Evolutionary conservation across 1,140 invertebrate genomes (phyloP).

Genomic region (Hyphantria cunea): DNA sequence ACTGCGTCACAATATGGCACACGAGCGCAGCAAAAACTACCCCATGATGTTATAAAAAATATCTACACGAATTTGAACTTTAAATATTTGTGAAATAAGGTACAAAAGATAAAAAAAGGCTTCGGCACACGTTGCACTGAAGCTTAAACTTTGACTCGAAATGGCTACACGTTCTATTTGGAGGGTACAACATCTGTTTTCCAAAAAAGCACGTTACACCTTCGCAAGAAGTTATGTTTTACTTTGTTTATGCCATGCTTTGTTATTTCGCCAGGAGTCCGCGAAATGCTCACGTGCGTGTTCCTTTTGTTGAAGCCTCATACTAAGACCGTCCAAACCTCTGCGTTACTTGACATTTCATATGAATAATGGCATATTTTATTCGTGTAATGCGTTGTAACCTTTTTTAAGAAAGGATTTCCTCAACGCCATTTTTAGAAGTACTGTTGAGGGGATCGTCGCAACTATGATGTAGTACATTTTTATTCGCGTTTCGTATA

Average conservation of each 20-base stretch:
- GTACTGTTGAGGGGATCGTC: too few relatives aligned
- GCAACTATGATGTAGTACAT: too few relatives aligned
- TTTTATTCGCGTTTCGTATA: too few relatives aligned
- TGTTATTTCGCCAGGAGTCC: slow-evolving; percentile 39
- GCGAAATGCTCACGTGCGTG: slow-evolving; percentile 51
- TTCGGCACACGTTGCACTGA: slow-evolving; percentile 22
- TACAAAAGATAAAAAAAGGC: slow-evolving; percentile 1
- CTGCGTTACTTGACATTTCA: slow-evolving; percentile 41
- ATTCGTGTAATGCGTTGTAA: too few relatives aligned
- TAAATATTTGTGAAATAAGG: slow-evolving; percentile 25
- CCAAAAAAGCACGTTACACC: slow-evolving; percentile 23
- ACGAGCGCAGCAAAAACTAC: slow-evolving; percentile 37
- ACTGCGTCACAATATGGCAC: slow-evolving; percentile 41
- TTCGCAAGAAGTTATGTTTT: slow-evolving; percentile 16
- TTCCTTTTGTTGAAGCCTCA: slow-evolving; percentile 49
- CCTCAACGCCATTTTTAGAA: too few relatives aligned
- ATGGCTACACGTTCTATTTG: slow-evolving; percentile 43
- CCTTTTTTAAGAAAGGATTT: too few relatives aligned
- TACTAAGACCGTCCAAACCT: slow-evolving; percentile 38
- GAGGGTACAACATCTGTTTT: slow-evolving; percentile 11
- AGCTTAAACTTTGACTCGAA: slow-evolving; percentile 57
- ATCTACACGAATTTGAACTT: slow-evolving; percentile 35
- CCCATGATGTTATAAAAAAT: slow-evolving; percentile 14
- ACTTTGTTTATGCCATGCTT: slow-evolving; percentile 25
- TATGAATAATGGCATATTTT: slow-evolving; percentile 42